Evolutionary conservation across 1,140 invertebrate genomes (phyloP).

Genomic region (Schlechtendalia chinensis): DNA sequence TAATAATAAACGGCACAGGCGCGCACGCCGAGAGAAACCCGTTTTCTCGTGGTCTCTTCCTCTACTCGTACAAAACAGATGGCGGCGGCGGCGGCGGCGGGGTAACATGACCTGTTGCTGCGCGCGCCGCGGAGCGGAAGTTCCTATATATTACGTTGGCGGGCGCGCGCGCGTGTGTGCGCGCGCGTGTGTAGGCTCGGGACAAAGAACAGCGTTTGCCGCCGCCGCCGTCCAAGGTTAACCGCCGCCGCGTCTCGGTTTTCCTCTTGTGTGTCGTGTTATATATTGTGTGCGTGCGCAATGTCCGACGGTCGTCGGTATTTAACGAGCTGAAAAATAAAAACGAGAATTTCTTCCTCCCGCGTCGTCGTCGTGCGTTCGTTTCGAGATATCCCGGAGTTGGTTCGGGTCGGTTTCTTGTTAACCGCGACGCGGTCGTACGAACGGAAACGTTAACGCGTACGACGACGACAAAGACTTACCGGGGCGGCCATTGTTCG

Average conservation of each 20-base stretch:
- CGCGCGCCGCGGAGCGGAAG: slow-evolving; percentile 37
- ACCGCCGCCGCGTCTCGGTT: slow-evolving; percentile 38
- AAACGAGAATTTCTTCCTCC: too few relatives aligned
- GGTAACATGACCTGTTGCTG: slow-evolving; percentile 44
- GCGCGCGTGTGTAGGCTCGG: not conserved
- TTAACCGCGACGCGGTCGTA: too few relatives aligned
- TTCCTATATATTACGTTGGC: not conserved
- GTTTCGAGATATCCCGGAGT: too few relatives aligned
- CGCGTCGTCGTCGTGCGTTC: too few relatives aligned
- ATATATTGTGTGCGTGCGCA: not conserved
- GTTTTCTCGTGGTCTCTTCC: slow-evolving; percentile 29
- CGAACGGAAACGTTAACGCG: not conserved
- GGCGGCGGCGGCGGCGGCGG: slow-evolving; percentile 4
- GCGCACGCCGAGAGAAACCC: slow-evolving; percentile 14
- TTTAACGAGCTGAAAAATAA: too few relatives aligned
- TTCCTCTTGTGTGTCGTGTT: not conserved
- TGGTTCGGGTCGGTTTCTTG: too few relatives aligned
- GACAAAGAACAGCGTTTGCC: slow-evolving; percentile 41
- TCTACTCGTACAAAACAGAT: slow-evolving; percentile 16
- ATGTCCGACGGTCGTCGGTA: too few relatives aligned
- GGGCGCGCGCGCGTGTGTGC: not conserved
- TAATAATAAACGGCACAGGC: not conserved
- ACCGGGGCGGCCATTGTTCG: not conserved
- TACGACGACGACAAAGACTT: not conserved
- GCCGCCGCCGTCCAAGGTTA: slow-evolving; percentile 37